Evolutionary conservation across 2,113 vertebrate genomes (phyloP).

Genomic region (Barnardius zonarius): DNA sequence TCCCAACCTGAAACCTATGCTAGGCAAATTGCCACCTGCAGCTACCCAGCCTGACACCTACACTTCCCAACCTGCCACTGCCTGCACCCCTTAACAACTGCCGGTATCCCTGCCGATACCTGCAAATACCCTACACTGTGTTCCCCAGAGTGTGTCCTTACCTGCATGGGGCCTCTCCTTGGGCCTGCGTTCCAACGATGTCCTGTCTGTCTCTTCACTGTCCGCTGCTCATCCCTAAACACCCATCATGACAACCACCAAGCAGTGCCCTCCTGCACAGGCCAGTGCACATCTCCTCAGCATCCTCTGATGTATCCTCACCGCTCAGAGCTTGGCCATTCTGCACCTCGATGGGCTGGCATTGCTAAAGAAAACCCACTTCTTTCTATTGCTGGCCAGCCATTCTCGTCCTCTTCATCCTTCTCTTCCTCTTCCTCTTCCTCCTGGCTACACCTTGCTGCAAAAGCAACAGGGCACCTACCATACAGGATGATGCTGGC

Average conservation of each 20-base stretch:
- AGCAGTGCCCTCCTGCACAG: too few relatives aligned
- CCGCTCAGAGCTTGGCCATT: background rate
- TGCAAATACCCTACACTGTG: too few relatives aligned
- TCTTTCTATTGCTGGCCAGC: background rate
- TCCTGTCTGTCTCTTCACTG: background rate
- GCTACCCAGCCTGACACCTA: too few relatives aligned
- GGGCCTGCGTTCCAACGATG: too few relatives aligned
- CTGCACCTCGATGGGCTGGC: background rate
- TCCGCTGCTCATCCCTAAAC: background rate
- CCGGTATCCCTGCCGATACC: too few relatives aligned
- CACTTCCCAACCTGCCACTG: too few relatives aligned
- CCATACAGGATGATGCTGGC: background rate
- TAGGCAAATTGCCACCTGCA: too few relatives aligned
- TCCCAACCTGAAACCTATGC: too few relatives aligned
- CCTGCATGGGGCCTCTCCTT: too few relatives aligned
- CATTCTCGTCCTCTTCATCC: background rate
- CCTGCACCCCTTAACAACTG: too few relatives aligned
- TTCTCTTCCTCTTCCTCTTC: background rate
- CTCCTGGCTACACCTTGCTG: background rate
- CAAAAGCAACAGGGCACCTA: background rate
- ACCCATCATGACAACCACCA: background rate
- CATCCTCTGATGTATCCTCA: background rate
- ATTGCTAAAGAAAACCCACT: background rate
- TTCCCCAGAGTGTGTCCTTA: too few relatives aligned
- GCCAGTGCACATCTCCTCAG: background rate